A percentile compares a stretch with the other conserved stretches of the same genome.
Evolutionary conservation across 2,113 vertebrate species (phyloP).

Genomic region (Hemicordylus capensis): DNA sequence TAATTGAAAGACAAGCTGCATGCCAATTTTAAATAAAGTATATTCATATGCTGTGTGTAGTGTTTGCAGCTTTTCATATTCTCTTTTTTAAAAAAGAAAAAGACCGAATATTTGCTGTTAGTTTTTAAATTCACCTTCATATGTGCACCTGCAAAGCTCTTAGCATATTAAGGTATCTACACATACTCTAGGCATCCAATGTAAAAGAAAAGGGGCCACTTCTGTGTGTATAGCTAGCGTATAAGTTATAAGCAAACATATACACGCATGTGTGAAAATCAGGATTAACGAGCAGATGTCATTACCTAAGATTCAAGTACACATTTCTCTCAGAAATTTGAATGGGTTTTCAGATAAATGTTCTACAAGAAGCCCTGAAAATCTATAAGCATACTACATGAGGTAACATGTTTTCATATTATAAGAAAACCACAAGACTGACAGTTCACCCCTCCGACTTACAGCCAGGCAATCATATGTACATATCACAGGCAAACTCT

Average conservation of each 20-base stretch:
- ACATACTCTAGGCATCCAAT: not conserved
- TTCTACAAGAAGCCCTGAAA: not conserved
- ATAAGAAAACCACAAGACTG: not conserved
- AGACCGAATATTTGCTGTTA: slow-evolving; percentile 23
- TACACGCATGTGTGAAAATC: slow-evolving; percentile 1
- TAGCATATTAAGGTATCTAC: not conserved
- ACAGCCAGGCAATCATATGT: not conserved
- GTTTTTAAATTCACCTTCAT: slow-evolving; percentile 21
- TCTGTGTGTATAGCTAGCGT: not conserved
- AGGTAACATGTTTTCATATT: not conserved
- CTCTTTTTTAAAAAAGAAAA: slow-evolving; percentile 45
- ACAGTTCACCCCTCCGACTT: not conserved
- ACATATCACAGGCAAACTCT: not conserved
- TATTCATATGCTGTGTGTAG: slow-evolving; percentile 19
- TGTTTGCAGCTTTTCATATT: not conserved
- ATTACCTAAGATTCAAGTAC: not conserved
- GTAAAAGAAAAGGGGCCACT: not conserved
- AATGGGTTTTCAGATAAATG: not conserved
- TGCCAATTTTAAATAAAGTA: slow-evolving; percentile 45
- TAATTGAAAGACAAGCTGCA: slow-evolving; percentile 64
- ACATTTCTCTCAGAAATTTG: not conserved
- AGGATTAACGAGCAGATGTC: not conserved
- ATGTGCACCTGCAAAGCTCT: slow-evolving; percentile 7
- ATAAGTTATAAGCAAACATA: not conserved
- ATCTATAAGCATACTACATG: not conserved